These are phyloP conservation scores for Morus bassanus DNA, from an alignment of 2,797 vertebrate species.

Conservation along the genomic window DNA sequence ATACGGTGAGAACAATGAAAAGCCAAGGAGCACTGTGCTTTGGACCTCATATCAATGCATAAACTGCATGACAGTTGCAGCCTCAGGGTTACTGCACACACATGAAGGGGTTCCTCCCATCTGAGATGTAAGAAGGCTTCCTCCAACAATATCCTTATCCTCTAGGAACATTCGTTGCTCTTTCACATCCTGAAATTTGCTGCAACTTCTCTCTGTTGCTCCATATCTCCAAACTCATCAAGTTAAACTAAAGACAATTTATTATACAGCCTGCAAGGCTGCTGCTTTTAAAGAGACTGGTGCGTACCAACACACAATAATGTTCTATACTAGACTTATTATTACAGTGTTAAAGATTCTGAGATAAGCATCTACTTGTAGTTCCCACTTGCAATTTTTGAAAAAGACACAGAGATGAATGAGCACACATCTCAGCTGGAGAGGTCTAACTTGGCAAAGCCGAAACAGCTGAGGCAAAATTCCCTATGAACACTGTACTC, in stretches of 20 bases:
- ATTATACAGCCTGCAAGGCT: neutral
- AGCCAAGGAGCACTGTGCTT: neutral
- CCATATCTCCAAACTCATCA: neutral
- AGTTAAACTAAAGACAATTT: neutral
- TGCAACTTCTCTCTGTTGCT: neutral
- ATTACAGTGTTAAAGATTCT: neutral
- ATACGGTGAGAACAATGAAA: neutral
- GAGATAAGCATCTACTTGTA: neutral
- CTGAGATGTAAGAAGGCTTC: neutral
- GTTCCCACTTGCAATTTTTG: neutral
- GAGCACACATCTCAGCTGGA: neutral
- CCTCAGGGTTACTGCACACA: neutral
- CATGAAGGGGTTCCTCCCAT: neutral
- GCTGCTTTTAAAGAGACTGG: neutral
- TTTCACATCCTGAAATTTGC: neutral
- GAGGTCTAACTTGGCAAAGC: neutral
- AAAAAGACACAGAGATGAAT: neutral
- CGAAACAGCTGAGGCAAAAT: neutral
- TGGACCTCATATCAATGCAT: neutral
- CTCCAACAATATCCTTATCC: neutral
- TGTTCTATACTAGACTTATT: neutral
- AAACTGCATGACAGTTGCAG: neutral
- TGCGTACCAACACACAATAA: neutral
- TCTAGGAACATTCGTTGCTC: neutral
- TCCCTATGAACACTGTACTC: neutral